Base-by-base conservation (phyloP, 2,113 vertebrate species). In the Melanotaenia duboulayi region DNA sequence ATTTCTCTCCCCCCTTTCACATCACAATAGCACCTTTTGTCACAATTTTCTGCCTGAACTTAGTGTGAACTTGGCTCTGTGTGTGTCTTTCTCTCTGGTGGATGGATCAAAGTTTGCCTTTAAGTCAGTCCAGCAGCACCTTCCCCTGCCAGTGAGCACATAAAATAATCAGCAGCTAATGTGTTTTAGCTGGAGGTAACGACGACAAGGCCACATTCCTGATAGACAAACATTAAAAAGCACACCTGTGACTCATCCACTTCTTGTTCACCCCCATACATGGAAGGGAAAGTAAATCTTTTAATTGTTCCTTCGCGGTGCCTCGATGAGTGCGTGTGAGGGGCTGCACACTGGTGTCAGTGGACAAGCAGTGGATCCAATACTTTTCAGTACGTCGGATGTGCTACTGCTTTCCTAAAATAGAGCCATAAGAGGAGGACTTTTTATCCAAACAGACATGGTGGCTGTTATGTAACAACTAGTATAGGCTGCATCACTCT, bases 201-300 rank as follows among this genome's bases (percentile, higher is more conserved):
- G 84, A 85, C 52, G 72, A 82, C 80, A 73, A 46, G 54, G 75
- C 37, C 46, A 48, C 85, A 86, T 81, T 84, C 76, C 32, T 68
- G 76, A 42, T 64, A 61, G 83, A 63, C 80, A 65, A 70, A 25
- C 64, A 61, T 62, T 84, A 66, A 80, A n/a, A 87, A 89, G 86
- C 88, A 88, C 69, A 91, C 82, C 75, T 86, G 86, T 87, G 89
- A 90, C 82, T 90, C 89, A 90, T 86, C 72, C 73, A 65, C 77
- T 52, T 56, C 78, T 83, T 80, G 61, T 64, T 78, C 66, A 62
- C 55, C 52, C 62, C 84, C 84, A 12, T 78, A 88, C 64, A 89
- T 82, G 88, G 81, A 74, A 62, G 66, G 70, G 65, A 80, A 60
- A 23, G 2, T 79, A 85, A 82, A 85, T 75, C 82, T 71, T 81